Percentiles rank a stretch among this genome's conserved stretches.
Evolutionary conservation across 2,797 vertebrate genomes (phyloP).

Genomic region (Eptatretus atami): DNA sequence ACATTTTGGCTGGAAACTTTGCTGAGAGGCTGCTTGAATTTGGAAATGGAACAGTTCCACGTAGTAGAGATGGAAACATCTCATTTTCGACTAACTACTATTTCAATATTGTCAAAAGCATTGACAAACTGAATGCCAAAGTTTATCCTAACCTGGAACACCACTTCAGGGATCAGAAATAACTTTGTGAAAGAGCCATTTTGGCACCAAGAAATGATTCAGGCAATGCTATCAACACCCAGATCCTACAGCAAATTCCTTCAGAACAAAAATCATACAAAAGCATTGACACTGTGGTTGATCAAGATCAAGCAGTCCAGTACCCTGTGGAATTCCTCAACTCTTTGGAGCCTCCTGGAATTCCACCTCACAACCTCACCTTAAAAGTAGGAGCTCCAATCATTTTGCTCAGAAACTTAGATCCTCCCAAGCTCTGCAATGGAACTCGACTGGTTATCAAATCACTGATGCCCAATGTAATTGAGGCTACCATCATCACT

Average conservation of each 20-base stretch:
- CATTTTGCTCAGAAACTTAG: too few species aligned
- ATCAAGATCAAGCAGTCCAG: too few species aligned
- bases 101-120: background rate
- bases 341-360: too few species aligned
- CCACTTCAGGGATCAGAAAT: background rate
- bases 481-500: constrained; percentile 1
- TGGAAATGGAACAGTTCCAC: background rate
- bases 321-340: too few species aligned
- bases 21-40: background rate
- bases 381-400: too few species aligned
- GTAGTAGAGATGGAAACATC: background rate
- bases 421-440: too few species aligned
- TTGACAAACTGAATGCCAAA: background rate
- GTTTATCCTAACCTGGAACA: background rate
- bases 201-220: constrained; percentile 1
- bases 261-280: background rate
- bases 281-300: background rate
- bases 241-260: background rate
- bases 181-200: background rate
- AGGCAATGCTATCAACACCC: background rate
- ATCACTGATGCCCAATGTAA: background rate
- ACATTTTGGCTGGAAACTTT: background rate
- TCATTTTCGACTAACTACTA: background rate
- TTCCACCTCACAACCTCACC: too few species aligned
- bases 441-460: background rate